A percentile compares a stretch with the other conserved stretches of the same genome.
Evolutionary conservation across 1,140 invertebrate genomes (phyloP).

Genomic region (Vollenhovia emeryi): DNA sequence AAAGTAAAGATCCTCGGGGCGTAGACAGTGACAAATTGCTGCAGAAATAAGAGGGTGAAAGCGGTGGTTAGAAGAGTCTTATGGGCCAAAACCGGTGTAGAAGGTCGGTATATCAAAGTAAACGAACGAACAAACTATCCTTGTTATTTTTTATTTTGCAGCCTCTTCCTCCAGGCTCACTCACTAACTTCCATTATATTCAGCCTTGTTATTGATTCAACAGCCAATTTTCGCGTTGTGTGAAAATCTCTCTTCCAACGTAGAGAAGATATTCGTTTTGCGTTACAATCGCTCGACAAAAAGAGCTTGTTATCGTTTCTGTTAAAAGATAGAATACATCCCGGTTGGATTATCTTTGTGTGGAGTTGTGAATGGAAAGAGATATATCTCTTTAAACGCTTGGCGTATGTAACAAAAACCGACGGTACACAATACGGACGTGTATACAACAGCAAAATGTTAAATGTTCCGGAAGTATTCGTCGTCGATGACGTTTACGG

Average conservation of each 20-base stretch:
- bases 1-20: constrained; percentile 66
- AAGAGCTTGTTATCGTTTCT: constrained; percentile 12
- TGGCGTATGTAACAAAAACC: neutral
- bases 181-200: constrained; percentile 42
- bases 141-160: constrained; percentile 55
- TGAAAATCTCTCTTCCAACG: constrained; percentile 31
- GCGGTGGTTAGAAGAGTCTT: constrained; percentile 57
- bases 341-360: constrained; percentile 19
- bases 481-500: neutral
- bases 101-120: constrained; percentile 60
- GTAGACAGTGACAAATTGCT: constrained; percentile 73
- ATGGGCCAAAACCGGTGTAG: constrained; percentile 64
- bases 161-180: constrained; percentile 37
- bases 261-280: constrained; percentile 7
- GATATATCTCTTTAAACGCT: neutral
- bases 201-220: constrained; percentile 53
- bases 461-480: neutral
- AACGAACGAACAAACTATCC: constrained; percentile 65
- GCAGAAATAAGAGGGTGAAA: constrained; percentile 64
- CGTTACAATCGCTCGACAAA: constrained; percentile 14
- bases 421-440: neutral
- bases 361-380: neutral
- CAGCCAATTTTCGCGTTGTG: constrained; percentile 53
- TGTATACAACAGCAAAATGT: neutral
- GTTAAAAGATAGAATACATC: constrained; percentile 27